These are phyloP conservation scores for Xiphophorus couchianus DNA, from an alignment of 2,113 vertebrate genomes.

Conservation along the genomic window DNA sequence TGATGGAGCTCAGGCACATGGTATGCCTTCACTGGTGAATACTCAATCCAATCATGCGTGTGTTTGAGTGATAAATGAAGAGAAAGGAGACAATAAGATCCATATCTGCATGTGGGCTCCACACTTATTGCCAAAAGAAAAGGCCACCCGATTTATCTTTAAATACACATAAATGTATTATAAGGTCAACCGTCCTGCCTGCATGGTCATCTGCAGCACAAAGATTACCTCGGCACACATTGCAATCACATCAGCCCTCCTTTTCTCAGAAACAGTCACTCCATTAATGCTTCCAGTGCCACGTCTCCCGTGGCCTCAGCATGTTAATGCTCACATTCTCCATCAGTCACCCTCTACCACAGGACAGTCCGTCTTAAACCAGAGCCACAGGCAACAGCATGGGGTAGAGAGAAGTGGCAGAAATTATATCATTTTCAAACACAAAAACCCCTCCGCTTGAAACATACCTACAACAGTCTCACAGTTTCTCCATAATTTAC, in stretches of 20 bases:
- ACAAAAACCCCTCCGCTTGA: not conserved
- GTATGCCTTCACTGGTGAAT: constrained; percentile 34
- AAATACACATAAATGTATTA: constrained; percentile 68
- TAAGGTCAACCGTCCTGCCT: constrained; percentile 52
- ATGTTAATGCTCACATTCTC: constrained; percentile 73
- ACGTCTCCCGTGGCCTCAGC: constrained; percentile 69
- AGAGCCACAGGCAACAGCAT: constrained; percentile 48
- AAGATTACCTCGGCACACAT: constrained; percentile 62
- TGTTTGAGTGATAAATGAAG: constrained; percentile 55
- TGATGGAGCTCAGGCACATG: constrained; percentile 38
- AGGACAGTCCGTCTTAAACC: constrained; percentile 57
- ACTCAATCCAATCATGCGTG: constrained; percentile 26
- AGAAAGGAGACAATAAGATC: constrained; percentile 52
- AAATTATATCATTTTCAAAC: constrained; percentile 31
- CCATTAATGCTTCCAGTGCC: constrained; percentile 77
- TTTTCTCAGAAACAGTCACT: constrained; percentile 74
- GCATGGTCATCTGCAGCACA: constrained; percentile 44
- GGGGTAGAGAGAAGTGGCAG: constrained; percentile 25
- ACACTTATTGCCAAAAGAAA: constrained; percentile 54
- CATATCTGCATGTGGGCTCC: constrained; percentile 46
- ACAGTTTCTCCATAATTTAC: not conserved
- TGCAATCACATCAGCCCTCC: constrained; percentile 70
- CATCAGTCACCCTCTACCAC: constrained; percentile 69
- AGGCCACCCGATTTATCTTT: constrained; percentile 71
- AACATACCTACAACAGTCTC: constrained; percentile 4